phyloP scores from a whole-genome alignment of 2,888 invertebrate species.

The Acleris emargana region DNA sequence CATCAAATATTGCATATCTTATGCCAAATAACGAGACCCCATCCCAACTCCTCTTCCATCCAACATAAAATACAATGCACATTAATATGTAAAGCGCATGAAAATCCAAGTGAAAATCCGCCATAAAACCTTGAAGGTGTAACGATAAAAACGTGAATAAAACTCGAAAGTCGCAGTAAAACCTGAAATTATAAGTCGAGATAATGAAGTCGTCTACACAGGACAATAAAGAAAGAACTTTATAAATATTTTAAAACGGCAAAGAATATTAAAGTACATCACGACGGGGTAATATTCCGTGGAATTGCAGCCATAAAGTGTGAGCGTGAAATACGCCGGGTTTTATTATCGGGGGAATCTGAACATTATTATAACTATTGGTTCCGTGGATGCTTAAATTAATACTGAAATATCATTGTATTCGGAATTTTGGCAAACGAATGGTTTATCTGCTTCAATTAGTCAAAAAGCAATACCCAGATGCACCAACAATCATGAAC shows the following conservation, averaged over 20 bases:
- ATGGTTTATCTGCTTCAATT: too few relatives aligned
- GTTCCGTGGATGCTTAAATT: constrained; percentile 18
- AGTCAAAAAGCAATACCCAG: too few relatives aligned
- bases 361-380: constrained; percentile 19
- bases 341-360: constrained; percentile 74
- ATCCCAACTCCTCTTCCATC: constrained; percentile 2
- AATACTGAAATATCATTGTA: neutral
- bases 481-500: too few relatives aligned
- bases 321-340: constrained; percentile 74
- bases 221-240: constrained; percentile 61
- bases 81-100: constrained; percentile 29
- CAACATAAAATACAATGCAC: constrained; percentile 27
- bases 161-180: constrained; percentile 35
- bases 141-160: constrained; percentile 31
- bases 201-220: constrained; percentile 54
- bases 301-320: constrained; percentile 76
- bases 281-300: constrained; percentile 69
- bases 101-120: constrained; percentile 32
- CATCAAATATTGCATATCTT: too few relatives aligned
- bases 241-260: constrained; percentile 79
- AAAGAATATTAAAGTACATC: constrained; percentile 76
- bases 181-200: constrained; percentile 36
- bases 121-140: constrained; percentile 27
- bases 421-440: too few relatives aligned
- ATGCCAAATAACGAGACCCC: too few relatives aligned